Evolutionary conservation across 2,113 vertebrate species (phyloP).

Genomic region (Turdus rufiventris): DNA sequence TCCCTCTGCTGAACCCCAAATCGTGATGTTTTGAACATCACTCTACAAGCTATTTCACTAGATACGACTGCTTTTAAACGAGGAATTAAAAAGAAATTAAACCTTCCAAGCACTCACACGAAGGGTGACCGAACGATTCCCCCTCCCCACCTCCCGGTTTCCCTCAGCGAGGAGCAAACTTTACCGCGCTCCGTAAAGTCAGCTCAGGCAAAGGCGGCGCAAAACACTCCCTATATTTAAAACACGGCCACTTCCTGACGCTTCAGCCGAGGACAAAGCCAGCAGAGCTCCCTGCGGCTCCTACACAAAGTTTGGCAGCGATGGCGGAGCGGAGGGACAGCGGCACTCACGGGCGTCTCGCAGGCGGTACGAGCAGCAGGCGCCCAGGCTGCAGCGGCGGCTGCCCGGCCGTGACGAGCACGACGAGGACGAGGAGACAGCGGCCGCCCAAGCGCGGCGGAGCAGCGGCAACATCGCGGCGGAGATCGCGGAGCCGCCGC

Average conservation of each 20-base stretch:
- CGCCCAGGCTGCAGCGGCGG: constrained; percentile 76
- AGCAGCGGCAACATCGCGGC: neutral
- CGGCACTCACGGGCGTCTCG: constrained; percentile 79
- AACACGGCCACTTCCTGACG: neutral
- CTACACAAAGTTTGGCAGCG: rapidly evolving
- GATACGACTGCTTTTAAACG: rapidly evolving
- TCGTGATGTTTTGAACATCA: rapidly evolving
- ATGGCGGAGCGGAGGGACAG: neutral
- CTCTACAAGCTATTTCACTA: rapidly evolving
- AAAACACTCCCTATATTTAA: rapidly evolving
- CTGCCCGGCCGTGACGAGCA: neutral
- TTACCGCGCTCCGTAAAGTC: rapidly evolving
- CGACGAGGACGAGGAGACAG: neutral
- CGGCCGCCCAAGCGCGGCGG: neutral
- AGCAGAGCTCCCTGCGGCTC: neutral
- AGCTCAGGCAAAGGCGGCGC: rapidly evolving
- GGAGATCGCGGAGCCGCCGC: neutral
- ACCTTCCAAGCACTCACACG: rapidly evolving
- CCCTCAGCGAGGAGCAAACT: neutral
- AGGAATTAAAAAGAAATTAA: rapidly evolving
- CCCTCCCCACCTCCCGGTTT: rapidly evolving
- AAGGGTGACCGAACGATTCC: rapidly evolving
- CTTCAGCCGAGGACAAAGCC: neutral
- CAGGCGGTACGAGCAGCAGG: constrained; percentile 83
- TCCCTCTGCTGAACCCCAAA: neutral